Evolutionary conservation across 2,888 invertebrate species (phyloP).

Genomic region (Nephrotoma flavescens): DNA sequence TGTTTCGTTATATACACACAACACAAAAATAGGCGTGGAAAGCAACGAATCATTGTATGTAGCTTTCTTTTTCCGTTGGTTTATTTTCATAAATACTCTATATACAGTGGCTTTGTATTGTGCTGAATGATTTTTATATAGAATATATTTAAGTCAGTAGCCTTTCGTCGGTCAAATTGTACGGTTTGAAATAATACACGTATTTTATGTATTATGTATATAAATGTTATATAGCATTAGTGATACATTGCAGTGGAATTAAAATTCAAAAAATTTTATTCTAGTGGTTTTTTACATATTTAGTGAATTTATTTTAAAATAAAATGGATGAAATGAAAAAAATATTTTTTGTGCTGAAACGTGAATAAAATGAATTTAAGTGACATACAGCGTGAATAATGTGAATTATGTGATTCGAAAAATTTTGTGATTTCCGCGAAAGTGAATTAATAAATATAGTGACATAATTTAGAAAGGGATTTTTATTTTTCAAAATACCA

Average conservation of each 20-base stretch:
- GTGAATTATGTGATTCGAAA: background rate
- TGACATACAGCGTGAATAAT: background rate
- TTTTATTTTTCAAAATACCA: constrained; percentile 2
- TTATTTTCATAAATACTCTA: background rate
- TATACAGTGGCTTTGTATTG: background rate
- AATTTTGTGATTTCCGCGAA: background rate
- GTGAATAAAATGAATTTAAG: background rate
- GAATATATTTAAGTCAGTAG: constrained; percentile 2
- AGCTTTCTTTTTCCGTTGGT: background rate
- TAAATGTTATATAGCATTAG: background rate
- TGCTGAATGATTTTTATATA: background rate
- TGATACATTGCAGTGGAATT: background rate
- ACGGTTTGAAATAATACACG: background rate
- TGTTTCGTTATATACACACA: background rate
- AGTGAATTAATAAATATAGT: background rate
- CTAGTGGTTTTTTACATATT: background rate
- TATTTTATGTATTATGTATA: background rate
- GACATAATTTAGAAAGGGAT: background rate
- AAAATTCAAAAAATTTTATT: background rate
- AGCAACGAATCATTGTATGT: background rate
- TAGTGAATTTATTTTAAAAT: background rate
- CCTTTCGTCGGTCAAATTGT: constrained; percentile 4
- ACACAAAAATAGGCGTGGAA: background rate
- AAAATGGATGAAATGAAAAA: background rate
- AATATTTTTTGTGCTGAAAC: background rate